Base-by-base conservation (phyloP, 2,113 vertebrate genomes). In the Brachyhypopomus occidentalis region DNA sequence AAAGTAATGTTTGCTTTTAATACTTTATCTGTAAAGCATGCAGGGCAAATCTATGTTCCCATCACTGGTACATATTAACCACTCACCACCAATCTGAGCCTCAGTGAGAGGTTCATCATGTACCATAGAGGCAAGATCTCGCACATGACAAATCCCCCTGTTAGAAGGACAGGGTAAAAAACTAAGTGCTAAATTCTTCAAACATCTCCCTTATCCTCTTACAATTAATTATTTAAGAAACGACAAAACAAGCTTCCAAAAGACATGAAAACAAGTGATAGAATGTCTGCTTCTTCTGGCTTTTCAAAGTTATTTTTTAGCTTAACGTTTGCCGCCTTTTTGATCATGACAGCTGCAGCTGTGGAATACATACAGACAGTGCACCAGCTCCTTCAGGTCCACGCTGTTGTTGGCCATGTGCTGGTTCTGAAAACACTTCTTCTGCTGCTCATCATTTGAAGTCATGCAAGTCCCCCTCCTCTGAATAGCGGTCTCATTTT, bases 1-100 rank as follows among this genome's bases (percentile, higher is more conserved):
- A 48, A 48, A 48, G 41, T 48, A 11, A 48, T 9, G 41, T 48
- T 4, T 9, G 11, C 41, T 48, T 48, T 48, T 48, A 4, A 48
- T 48, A 9, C 8, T 48, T 5, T 48, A 48, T 48, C 41, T 48
- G 41, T 48, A 48, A 48, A 48, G 11, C 41, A 48, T 48, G 5
- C 41, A 48, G 5, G 4, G 41, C 4, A 48, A 48, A 48, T 38
- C 36, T 56, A 56, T 4, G 56, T 59, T 59, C 20, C 56, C 56
- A 19, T 6, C 20, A 20, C 56, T 19, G 41, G 5, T 48, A 48
- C 41, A 48, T 38, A 12, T 59, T 58, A 73, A 38, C 16, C 45
- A 66, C 72, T 81, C 41, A 77, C 74, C 74, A 30, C 52, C 17
- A 25, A 34, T 75, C 55, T 77, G 80, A 48, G 80, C 22, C 9